phyloP scores from a whole-genome alignment of 2,888 invertebrate genomes.

The Cyrtodaria siliqua region DNA sequence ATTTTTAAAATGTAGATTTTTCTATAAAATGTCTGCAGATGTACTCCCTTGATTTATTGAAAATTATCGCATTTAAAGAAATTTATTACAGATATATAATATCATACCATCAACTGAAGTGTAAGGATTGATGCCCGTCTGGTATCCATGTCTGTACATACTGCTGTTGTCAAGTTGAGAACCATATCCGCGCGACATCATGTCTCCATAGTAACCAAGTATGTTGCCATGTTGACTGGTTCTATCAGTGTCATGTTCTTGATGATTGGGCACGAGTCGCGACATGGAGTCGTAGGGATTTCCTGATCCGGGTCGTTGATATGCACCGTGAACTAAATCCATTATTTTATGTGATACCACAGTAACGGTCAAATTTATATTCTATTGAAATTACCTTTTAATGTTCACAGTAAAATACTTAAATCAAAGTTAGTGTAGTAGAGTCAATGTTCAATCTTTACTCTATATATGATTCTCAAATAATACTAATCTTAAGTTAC shows the following conservation, averaged over 20 bases:
- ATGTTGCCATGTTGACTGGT: not conserved
- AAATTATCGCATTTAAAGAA: too few species aligned
- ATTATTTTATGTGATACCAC: slow-evolving; percentile 13
- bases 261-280: slow-evolving; percentile 6
- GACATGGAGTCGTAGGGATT: slow-evolving; percentile 17
- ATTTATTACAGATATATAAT: not conserved
- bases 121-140: slow-evolving; percentile 14
- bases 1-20: too few species aligned
- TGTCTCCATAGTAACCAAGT: slow-evolving; percentile 15
- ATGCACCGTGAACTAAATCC: slow-evolving; percentile 36
- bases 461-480: too few species aligned
- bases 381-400: too few species aligned
- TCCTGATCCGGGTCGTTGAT: slow-evolving; percentile 11
- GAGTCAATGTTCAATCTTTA: too few species aligned
- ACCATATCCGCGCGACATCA: slow-evolving; percentile 19
- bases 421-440: too few species aligned
- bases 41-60: too few species aligned
- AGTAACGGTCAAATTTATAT: too few species aligned
- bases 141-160: slow-evolving; percentile 26
- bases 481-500: too few species aligned
- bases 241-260: slow-evolving; percentile 6
- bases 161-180: slow-evolving; percentile 23
- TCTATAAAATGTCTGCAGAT: too few species aligned
- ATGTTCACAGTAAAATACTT: too few species aligned
- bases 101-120: slow-evolving; percentile 13